Percentiles rank a stretch among this genome's conserved stretches.
phyloP scores from a whole-genome alignment of 2,888 invertebrate genomes.

The Drosophila maculinotata region DNA sequence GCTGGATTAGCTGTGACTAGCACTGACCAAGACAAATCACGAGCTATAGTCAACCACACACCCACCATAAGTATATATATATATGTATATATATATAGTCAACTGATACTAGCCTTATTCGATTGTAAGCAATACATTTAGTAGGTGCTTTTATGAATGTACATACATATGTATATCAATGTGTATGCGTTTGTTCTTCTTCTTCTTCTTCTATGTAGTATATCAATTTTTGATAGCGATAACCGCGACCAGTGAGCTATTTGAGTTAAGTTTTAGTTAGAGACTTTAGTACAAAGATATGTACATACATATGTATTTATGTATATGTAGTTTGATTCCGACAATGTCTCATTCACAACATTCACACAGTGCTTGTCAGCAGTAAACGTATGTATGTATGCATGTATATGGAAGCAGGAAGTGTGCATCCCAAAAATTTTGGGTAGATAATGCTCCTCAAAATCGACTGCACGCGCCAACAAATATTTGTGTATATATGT shows the following conservation, averaged over 20 bases:
- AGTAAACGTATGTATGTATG: slow-evolving; percentile 1
- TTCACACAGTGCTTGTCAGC: slow-evolving; percentile 22
- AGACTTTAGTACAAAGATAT: slow-evolving; percentile 24
- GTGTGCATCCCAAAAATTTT: background rate
- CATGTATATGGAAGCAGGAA: slow-evolving; percentile 10
- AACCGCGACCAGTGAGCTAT: slow-evolving; percentile 37
- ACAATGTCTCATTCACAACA: background rate
- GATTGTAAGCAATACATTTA: slow-evolving; percentile 26
- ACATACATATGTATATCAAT: slow-evolving; percentile 27
- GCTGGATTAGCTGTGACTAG: slow-evolving; percentile 34
- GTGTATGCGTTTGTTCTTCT: slow-evolving; percentile 5
- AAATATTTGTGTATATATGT: background rate
- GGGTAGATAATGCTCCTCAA: slow-evolving; percentile 17
- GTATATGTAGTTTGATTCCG: slow-evolving; percentile 17
- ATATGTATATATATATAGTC: background rate
- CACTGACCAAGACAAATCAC: slow-evolving; percentile 34
- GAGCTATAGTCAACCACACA: slow-evolving; percentile 28
- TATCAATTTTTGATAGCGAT: slow-evolving; percentile 61
- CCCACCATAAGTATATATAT: background rate
- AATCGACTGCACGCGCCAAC: slow-evolving; percentile 11
- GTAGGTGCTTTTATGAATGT: slow-evolving; percentile 16
- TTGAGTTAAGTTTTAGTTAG: slow-evolving; percentile 37
- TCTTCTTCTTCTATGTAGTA: slow-evolving; percentile 15
- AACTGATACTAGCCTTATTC: slow-evolving; percentile 61
- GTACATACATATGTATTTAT: slow-evolving; percentile 2